Conservation (phyloP, 2,888 invertebrate species). For the Siphlonurus alternatus region DNA sequence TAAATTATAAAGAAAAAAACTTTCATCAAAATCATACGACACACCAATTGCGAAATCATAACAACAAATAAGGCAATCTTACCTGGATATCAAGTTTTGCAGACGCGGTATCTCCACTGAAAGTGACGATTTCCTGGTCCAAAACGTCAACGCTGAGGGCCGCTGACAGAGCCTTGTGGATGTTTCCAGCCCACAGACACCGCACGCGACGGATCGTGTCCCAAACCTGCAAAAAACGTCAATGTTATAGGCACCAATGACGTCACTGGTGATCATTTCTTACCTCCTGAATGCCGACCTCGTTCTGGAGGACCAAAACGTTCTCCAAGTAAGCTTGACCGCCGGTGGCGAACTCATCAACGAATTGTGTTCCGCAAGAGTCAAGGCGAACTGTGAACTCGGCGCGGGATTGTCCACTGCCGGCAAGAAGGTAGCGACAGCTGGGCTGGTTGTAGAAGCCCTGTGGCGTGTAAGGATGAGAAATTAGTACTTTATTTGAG, state of each 20-base stretch:
- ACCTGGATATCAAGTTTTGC: conserved; percentile 58
- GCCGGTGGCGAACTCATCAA: conserved; percentile 56
- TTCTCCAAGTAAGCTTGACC: conserved; percentile 67
- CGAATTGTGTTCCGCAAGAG: conserved; percentile 62
- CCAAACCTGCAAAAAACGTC: conserved; percentile 43
- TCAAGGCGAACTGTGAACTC: conserved; percentile 57
- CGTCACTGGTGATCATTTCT: neutral
- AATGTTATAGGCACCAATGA: no score
- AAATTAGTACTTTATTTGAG: neutral
- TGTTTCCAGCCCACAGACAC: conserved; percentile 65
- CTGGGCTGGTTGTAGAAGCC: conserved; percentile 48
- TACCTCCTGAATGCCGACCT: conserved; percentile 49
- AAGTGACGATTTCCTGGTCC: conserved; percentile 62
- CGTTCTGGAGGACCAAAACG: conserved; percentile 58
- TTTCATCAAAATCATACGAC: no score
- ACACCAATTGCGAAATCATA: no score
- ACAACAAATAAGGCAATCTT: no score
- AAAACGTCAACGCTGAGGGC: conserved; percentile 63
- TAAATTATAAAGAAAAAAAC: no score
- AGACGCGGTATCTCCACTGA: conserved; percentile 69
- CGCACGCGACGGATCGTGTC: conserved; percentile 60
- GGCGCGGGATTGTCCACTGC: conserved; percentile 48
- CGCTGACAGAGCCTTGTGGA: conserved; percentile 55
- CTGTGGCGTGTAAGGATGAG: conserved; percentile 20
- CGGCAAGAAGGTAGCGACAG: conserved; percentile 56